phyloP scores from a whole-genome alignment of 2,888 invertebrate genomes.

The Harpalus rufipes region DNA sequence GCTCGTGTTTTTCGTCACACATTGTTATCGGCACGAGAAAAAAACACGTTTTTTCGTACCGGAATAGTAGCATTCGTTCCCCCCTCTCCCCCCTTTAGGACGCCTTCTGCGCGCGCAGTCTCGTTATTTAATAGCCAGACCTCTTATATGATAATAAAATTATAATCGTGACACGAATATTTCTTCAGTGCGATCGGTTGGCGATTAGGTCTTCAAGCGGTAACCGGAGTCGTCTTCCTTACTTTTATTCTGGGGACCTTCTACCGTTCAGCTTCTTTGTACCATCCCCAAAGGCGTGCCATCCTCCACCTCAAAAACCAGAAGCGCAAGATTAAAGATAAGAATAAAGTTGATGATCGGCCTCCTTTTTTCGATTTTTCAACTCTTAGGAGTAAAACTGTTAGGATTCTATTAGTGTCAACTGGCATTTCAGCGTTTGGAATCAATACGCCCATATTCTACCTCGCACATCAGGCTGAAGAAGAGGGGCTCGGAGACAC shows the following conservation, averaged over 20 bases:
- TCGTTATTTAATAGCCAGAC: too few species aligned
- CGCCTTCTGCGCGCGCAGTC: too few species aligned
- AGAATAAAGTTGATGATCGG: slow-evolving; percentile 86
- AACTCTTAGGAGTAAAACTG: slow-evolving; percentile 90
- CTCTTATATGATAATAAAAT: too few species aligned
- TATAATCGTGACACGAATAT: background rate
- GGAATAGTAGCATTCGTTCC: too few species aligned
- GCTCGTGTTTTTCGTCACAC: too few species aligned
- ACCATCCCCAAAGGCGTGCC: slow-evolving; percentile 92
- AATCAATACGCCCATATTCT: slow-evolving; percentile 91
- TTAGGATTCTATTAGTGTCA: slow-evolving; percentile 89
- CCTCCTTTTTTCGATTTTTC: slow-evolving; percentile 93
- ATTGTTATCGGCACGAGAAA: too few species aligned
- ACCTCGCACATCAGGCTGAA: slow-evolving; percentile 89
- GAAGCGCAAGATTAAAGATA: slow-evolving; percentile 90
- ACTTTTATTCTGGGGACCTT: slow-evolving; percentile 92
- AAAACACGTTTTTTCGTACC: too few species aligned
- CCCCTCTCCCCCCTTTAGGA: too few species aligned
- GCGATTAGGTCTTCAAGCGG: slow-evolving; percentile 90
- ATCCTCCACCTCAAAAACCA: slow-evolving; percentile 94
- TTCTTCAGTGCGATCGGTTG: slow-evolving; percentile 85
- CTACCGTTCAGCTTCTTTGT: slow-evolving; percentile 92
- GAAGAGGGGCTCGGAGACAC: slow-evolving; percentile 83
- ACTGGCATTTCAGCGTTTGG: slow-evolving; percentile 90
- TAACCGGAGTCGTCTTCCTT: slow-evolving; percentile 90